Evolutionary conservation across 2,113 vertebrate species (phyloP).

Genomic region (Girardinichthys multiradiatus): DNA sequence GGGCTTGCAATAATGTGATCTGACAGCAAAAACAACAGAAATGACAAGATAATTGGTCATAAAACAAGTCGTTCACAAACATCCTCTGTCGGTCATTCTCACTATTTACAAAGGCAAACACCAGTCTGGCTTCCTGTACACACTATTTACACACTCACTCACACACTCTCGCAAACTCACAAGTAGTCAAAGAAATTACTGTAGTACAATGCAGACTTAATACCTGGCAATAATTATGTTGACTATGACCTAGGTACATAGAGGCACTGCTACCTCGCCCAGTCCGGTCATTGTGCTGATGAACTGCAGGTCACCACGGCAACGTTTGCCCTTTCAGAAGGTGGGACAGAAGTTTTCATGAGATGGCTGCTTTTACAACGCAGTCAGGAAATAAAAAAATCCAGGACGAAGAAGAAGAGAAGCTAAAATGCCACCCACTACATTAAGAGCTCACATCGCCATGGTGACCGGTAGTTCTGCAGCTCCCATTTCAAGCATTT

Average conservation of each 20-base stretch:
- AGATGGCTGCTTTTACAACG: constrained; percentile 28
- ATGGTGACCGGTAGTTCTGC: constrained; percentile 68
- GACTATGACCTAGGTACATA: constrained; percentile 52
- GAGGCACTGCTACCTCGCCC: constrained; percentile 68
- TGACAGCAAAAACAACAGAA: constrained; percentile 18
- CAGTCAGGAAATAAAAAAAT: constrained; percentile 2
- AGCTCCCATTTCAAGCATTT: constrained; percentile 51
- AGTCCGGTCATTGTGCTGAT: constrained; percentile 2
- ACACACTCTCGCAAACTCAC: constrained; percentile 35
- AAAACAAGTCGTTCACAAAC: constrained; percentile 55
- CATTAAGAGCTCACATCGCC: constrained; percentile 65
- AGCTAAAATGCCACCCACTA: constrained; percentile 57
- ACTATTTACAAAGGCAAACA: constrained; percentile 76
- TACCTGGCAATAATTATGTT: constrained; percentile 56
- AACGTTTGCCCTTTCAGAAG: constrained; percentile 21
- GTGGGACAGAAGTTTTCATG: constrained; percentile 24
- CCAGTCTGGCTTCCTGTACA: constrained; percentile 71
- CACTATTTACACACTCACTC: constrained; percentile 66
- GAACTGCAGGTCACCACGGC: constrained; percentile 39
- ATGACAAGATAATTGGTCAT: constrained; percentile 60
- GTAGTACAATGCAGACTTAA: constrained; percentile 60
- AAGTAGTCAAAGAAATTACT: constrained; percentile 73
- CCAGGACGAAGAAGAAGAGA: not conserved
- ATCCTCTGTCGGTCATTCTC: constrained; percentile 62
- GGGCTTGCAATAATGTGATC: constrained; percentile 45